A percentile compares a stretch with the other conserved stretches of the same genome.
Conservation (phyloP, 2,888 invertebrate genomes). For the Agonum fuliginosum region DNA sequence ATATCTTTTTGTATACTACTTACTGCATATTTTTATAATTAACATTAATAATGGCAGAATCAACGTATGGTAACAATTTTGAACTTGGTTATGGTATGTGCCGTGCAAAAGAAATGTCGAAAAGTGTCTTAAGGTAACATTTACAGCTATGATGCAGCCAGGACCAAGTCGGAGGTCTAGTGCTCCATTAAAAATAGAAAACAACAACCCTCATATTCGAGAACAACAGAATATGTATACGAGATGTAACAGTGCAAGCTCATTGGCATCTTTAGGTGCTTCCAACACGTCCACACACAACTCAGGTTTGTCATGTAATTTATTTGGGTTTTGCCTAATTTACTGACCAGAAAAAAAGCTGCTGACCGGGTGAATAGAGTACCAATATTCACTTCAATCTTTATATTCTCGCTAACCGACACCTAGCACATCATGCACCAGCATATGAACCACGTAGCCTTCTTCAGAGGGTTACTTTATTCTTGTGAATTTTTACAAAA, state of each 20-base stretch:
- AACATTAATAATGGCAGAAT: slow-evolving; percentile 54
- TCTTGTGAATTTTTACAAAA: no score
- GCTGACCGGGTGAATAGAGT: no score
- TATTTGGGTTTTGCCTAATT: no score
- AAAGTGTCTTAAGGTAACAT: slow-evolving; percentile 23
- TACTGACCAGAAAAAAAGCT: no score
- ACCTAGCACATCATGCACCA: no score
- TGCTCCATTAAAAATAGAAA: slow-evolving; percentile 47
- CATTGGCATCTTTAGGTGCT: slow-evolving; percentile 79
- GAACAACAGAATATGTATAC: slow-evolving; percentile 78
- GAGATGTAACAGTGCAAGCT: slow-evolving; percentile 85
- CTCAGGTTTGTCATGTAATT: slow-evolving; percentile 72
- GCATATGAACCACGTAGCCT: no score
- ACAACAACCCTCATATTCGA: slow-evolving; percentile 76
- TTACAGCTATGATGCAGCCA: slow-evolving; percentile 51
- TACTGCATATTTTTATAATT: slow-evolving; percentile 39
- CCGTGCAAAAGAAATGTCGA: slow-evolving; percentile 1
- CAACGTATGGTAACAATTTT: slow-evolving; percentile 55
- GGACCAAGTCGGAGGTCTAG: slow-evolving; percentile 48
- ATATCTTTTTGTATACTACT: slow-evolving; percentile 8
- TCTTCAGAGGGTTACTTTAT: no score
- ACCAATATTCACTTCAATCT: no score
- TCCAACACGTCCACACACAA: slow-evolving; percentile 88
- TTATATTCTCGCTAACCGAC: no score
- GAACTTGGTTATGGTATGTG: slow-evolving; percentile 53